Evolutionary conservation across 2,888 invertebrate genomes (phyloP).

Genomic region (Glaucopsyche alexis): DNA sequence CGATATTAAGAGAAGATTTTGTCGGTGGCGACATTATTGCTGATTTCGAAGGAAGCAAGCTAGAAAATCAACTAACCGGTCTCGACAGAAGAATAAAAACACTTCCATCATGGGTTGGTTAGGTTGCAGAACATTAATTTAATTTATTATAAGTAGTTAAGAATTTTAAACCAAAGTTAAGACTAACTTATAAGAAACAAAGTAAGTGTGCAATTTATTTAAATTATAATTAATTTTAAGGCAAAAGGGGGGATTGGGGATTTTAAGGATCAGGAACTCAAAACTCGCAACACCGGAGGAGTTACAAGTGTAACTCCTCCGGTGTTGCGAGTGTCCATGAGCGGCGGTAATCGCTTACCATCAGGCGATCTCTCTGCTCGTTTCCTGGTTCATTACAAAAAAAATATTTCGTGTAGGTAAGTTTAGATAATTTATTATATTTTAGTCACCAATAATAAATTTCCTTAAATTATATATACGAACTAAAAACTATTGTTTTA

Average conservation of each 20-base stretch:
- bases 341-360: too few relatives aligned
- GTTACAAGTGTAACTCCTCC: too few relatives aligned
- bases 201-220: not conserved
- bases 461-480: too few relatives aligned
- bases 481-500: too few relatives aligned
- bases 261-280: too few relatives aligned
- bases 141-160: not conserved
- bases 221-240: too few relatives aligned
- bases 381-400: too few relatives aligned
- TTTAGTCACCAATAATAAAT: not conserved
- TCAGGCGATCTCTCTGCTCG: too few relatives aligned
- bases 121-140: slow-evolving; percentile 36
- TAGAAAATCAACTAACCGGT: slow-evolving; percentile 55
- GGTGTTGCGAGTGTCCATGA: too few relatives aligned
- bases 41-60: slow-evolving; percentile 57
- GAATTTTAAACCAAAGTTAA: slow-evolving; percentile 31
- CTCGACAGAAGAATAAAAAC: slow-evolving; percentile 69
- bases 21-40: slow-evolving; percentile 62
- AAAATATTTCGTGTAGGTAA: not conserved
- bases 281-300: too few relatives aligned
- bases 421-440: not conserved
- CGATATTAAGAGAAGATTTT: slow-evolving; percentile 59
- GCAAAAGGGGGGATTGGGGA: too few relatives aligned
- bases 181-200: not conserved
- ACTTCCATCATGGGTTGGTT: slow-evolving; percentile 68